Conservation (phyloP, 1,140 invertebrate species). For the Macrostomum lignano region DNA sequence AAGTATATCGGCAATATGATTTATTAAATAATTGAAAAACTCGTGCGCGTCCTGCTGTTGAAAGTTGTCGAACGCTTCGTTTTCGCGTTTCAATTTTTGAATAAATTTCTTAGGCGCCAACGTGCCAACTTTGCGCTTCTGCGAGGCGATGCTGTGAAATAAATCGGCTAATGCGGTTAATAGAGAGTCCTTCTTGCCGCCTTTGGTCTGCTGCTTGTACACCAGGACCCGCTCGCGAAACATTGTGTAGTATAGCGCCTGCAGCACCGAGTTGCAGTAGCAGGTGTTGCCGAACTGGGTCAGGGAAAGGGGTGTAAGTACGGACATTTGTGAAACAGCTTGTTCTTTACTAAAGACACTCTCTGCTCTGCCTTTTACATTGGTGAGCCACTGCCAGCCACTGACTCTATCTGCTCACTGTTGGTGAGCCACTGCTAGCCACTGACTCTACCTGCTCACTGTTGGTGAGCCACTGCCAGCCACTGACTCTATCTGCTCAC, state of each 20-base stretch:
- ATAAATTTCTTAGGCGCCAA: constrained; percentile 99
- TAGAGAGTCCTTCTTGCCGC: constrained; percentile 81
- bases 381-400: too few species aligned
- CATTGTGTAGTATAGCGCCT: constrained; percentile 91
- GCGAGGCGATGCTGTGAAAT: constrained; percentile 90
- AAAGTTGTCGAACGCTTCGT: constrained; percentile 97
- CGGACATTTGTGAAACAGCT: too few species aligned
- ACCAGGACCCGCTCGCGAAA: constrained; percentile 91
- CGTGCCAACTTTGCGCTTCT: constrained; percentile 96
- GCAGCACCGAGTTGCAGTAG: constrained; percentile 93
- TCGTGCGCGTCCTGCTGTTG: constrained; percentile 99
- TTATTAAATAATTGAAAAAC: constrained; percentile 92
- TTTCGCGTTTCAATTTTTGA: constrained; percentile 80
- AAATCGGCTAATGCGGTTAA: constrained; percentile 86
- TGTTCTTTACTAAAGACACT: too few species aligned
- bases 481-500: too few species aligned
- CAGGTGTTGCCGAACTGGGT: constrained; percentile 92
- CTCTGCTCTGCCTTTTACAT: too few species aligned
- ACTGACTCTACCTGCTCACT: too few species aligned
- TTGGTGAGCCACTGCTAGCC: too few species aligned
- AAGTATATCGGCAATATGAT: constrained; percentile 42
- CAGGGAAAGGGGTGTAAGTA: too few species aligned
- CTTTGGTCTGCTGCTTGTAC: constrained; percentile 76
- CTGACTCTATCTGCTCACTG: too few species aligned
- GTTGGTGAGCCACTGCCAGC: too few species aligned